Base-by-base conservation (phyloP, 2,888 invertebrate genomes). In the Cantharis flavilabris region DNA sequence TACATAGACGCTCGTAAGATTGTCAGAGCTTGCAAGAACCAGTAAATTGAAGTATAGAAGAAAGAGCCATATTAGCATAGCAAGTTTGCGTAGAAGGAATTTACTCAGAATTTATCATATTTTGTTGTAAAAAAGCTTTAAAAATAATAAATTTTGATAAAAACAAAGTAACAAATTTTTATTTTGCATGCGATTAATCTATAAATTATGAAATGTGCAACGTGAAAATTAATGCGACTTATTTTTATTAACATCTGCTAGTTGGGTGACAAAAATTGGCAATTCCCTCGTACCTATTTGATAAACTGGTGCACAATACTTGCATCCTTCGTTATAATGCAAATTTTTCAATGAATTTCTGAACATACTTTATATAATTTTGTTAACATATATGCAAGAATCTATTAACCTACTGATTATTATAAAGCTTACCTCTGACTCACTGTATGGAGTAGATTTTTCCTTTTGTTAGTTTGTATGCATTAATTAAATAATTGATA, bases 401-500 rank as follows among this genome's bases (percentile, higher is more conserved):
- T 49, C n/a, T 2, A 49, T 2, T n/a, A 49, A n/a, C 5, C 49
- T 49, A 49, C 13, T 13, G 14, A 71, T 18, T 62, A n/a, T 26
- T 70, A 69, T 18, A 72, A 16, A 20, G 70, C 79, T 81, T 78
- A 81, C 81, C 80, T 79, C 71, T 75, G 79, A 76, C 69, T 74
- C 72, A 69, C 70, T 73, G 69, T 70, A 49, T 14, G 71, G 71
- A 75, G 76, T 74, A 79, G 65, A 77, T 79, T 81, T 76, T 74
- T 78, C 79, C 81, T 82, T 78, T 80, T 80, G 80, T 82, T 82
- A 81, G 80, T 79, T 75, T 81, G 81, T 81, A 76, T 67, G 72
- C 75, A 76, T 73, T 70, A 76, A 79, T 74, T 11, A 62, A 65
- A 49, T n/a, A n/a, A 49, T n/a, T 49, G 49, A n/a, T 49, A 49